Conservation (phyloP, 2,888 invertebrate genomes). For the Siphonodentalium dalli region DNA sequence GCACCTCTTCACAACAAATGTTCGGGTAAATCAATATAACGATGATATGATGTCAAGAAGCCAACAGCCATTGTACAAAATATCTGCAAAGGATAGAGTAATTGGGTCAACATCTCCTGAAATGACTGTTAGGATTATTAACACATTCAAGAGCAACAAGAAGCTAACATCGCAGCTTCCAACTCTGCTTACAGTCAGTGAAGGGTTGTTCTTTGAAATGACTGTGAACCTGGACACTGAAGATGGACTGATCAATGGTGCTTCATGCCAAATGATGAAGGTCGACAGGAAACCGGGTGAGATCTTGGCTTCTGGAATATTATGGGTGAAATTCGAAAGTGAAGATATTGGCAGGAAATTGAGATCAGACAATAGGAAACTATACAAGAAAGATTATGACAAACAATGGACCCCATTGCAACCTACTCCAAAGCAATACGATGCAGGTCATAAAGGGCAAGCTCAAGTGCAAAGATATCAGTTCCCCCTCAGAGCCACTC, state of each 20-base stretch:
- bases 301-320: slow-evolving; percentile 2
- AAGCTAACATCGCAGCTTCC: slow-evolving; percentile 18
- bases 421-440: slow-evolving; percentile 14
- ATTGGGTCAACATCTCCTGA: slow-evolving; percentile 5
- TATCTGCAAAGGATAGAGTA: slow-evolving; percentile 26
- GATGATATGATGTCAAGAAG: background rate
- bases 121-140: slow-evolving; percentile 13
- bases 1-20: slow-evolving; percentile 29
- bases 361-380: slow-evolving; percentile 9
- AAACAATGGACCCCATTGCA: slow-evolving; percentile 24
- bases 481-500: slow-evolving; percentile 26
- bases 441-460: slow-evolving; percentile 13
- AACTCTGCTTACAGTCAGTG: slow-evolving; percentile 9
- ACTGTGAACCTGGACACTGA: slow-evolving; percentile 25
- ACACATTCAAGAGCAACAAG: slow-evolving; percentile 4
- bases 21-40: slow-evolving; percentile 22
- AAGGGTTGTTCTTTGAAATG: slow-evolving; percentile 23
- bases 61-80: slow-evolving; percentile 2
- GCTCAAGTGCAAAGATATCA: slow-evolving; percentile 26
- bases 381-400: slow-evolving; percentile 3
- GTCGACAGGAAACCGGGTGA: slow-evolving; percentile 6
- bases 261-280: slow-evolving; percentile 22
- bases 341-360: slow-evolving; percentile 11
- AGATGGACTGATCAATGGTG: slow-evolving; percentile 36
- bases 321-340: slow-evolving; percentile 30